A percentile compares a stretch with the other conserved stretches of the same genome.
Conservation (phyloP, 2,888 invertebrate genomes). For the Acleris holmiana region DNA sequence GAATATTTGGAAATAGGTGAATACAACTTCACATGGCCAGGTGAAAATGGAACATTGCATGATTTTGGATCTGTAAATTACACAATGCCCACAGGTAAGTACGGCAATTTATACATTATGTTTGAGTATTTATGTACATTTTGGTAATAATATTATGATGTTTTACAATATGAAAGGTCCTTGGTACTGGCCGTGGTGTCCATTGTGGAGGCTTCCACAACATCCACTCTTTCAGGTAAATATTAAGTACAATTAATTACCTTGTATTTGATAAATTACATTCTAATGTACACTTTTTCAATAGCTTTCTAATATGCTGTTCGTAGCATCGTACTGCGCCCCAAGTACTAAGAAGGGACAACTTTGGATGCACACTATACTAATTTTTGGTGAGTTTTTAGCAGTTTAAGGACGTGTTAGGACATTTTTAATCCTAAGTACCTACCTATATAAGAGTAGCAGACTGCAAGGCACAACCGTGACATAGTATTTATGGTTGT, state of each 20-base stretch:
- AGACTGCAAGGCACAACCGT: too few relatives aligned
- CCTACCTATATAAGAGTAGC: too few relatives aligned
- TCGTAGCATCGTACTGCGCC: slow-evolving; percentile 91
- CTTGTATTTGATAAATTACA: neutral
- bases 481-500: too few relatives aligned
- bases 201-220: slow-evolving; percentile 90
- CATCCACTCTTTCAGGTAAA: slow-evolving; percentile 85
- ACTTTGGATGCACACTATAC: slow-evolving; percentile 91
- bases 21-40: slow-evolving; percentile 80
- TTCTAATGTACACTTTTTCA: slow-evolving; percentile 1
- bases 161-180: slow-evolving; percentile 64
- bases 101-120: neutral
- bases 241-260: slow-evolving; percentile 10
- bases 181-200: slow-evolving; percentile 88
- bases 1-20: slow-evolving; percentile 75
- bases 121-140: too few relatives aligned
- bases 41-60: slow-evolving; percentile 75
- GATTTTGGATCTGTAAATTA: slow-evolving; percentile 75
- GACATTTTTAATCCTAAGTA: too few relatives aligned
- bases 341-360: slow-evolving; percentile 91
- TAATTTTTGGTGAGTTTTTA: slow-evolving; percentile 88
- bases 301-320: slow-evolving; percentile 91
- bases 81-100: slow-evolving; percentile 75
- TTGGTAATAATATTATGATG: slow-evolving; percentile 6
- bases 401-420: too few relatives aligned